phyloP scores from a whole-genome alignment of 2,888 invertebrate species.

The Bugulina stolonifera region DNA sequence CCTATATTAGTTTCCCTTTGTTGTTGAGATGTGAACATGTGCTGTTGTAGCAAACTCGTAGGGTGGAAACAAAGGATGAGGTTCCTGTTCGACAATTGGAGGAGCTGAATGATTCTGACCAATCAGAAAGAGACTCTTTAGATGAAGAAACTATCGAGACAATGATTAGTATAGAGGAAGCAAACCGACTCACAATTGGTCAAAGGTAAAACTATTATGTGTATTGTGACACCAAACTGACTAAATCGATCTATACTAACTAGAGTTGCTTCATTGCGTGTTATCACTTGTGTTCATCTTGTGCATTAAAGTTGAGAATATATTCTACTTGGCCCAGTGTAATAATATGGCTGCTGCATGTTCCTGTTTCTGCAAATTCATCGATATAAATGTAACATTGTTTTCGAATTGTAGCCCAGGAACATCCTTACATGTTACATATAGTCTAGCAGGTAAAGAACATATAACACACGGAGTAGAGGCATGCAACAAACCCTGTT shows the following conservation, averaged over 20 bases:
- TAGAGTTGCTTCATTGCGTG: too few species aligned
- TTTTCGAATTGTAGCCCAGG: background rate
- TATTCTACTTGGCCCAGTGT: too few species aligned
- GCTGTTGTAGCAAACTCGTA: background rate
- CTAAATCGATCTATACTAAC: too few species aligned
- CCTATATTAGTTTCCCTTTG: too few species aligned
- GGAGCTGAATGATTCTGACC: background rate
- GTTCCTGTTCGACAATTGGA: conserved; percentile 1
- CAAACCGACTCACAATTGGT: conserved; percentile 19
- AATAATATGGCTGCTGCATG: too few species aligned
- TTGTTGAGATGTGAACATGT: too few species aligned
- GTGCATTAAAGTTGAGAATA: too few species aligned
- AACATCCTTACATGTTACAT: background rate
- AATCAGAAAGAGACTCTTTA: conserved; percentile 8
- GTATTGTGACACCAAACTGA: too few species aligned
- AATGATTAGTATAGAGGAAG: conserved; percentile 24
- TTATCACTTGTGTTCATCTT: too few species aligned
- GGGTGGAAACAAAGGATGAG: background rate
- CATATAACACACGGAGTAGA: background rate
- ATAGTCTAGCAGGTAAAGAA: conserved; percentile 19
- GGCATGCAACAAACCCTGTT: background rate
- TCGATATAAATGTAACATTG: too few species aligned
- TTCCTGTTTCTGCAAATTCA: too few species aligned
- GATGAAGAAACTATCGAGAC: conserved; percentile 15
- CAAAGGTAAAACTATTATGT: conserved; percentile 11